Conservation (phyloP, 2,888 invertebrate species). For the Agrochola circellaris region DNA sequence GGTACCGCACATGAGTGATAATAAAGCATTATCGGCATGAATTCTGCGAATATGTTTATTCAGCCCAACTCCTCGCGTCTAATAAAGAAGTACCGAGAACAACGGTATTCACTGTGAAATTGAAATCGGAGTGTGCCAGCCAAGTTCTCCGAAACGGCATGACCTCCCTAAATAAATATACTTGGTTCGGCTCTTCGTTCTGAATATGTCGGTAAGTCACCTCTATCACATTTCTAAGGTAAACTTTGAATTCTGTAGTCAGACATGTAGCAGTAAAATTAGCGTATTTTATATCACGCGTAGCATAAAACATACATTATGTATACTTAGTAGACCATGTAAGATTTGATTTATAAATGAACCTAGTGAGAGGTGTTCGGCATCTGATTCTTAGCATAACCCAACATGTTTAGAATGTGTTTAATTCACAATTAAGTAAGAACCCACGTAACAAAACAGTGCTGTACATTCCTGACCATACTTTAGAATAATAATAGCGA, state of each 20-base stretch:
- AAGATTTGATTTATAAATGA: conserved; percentile 1
- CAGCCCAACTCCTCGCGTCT: conserved; percentile 70
- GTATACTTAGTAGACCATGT: neutral
- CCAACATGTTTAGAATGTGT: neutral
- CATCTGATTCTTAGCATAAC: neutral
- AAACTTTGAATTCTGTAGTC: neutral
- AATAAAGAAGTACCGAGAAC: conserved; percentile 80
- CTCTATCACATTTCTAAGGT: conserved; percentile 5
- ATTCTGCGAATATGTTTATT: conserved; percentile 77
- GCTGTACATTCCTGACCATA: neutral
- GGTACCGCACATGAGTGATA: conserved; percentile 54
- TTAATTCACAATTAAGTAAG: neutral
- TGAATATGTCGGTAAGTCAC: conserved; percentile 7
- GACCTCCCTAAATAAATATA: conserved; percentile 73
- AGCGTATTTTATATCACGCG: neutral
- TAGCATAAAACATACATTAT: neutral
- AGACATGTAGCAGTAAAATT: neutral
- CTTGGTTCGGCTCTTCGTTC: conserved; percentile 51
- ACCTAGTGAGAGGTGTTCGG: too few species aligned
- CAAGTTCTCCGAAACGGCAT: conserved; percentile 75
- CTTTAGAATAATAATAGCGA: conserved; percentile 16
- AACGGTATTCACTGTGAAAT: conserved; percentile 80
- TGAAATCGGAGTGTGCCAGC: conserved; percentile 78
- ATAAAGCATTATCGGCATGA: conserved; percentile 69
- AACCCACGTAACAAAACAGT: neutral